Base-by-base conservation (phyloP, 2,888 invertebrate species). In the Drosophila putrida region DNA sequence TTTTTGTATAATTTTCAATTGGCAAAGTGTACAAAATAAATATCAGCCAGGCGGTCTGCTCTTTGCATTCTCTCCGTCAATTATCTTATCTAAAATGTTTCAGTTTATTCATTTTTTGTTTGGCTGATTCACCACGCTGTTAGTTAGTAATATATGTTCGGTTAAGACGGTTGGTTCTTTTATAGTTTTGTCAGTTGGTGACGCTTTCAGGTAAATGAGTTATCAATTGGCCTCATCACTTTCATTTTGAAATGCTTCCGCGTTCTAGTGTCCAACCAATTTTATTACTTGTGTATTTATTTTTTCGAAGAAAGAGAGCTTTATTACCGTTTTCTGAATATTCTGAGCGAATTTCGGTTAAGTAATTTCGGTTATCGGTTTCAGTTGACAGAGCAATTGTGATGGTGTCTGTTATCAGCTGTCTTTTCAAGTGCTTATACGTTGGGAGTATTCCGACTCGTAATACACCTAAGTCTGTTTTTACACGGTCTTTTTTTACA, bases 81-180 rank as follows among this genome's bases (percentile, higher is more conserved):
- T 64, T 71, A 71, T 76, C 76, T 71, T 62, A 76, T 75, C 76
- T 57, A 8, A 33, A 55, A 33, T 20, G 13, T 27, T 38, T 20
- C 6, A 1, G 9, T 38, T 20, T 5, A 1, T 9, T 10, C 28
- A 67, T 6, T 36, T 2, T 0, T 49, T n/a, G 58, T 4, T 2
- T 5, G 10, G 5, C 35, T 75, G 75, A 76, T 20, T 75, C 76
- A 75, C 54, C 39, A 2, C 8, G 6, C 5, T n/a, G 11, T 44
- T 46, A 71, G 67, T 75, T 44, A 15, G 31, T 49, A 47, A 9
- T 13, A 11, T 39, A 49, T 33, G 44, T n/a, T 44, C 62, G 11
- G 38, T 6, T 43, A 41, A 62, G 20, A 47, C 44, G 67, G 67
- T 62, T 53, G 43, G 57, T 50, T 51, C n/a, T 25, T 15, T 44